Evolutionary conservation across 2,888 invertebrate species (phyloP), one percentile per base, ranked within the genome.

Genomic region (Chaetogeoica ovagalla): DNA sequence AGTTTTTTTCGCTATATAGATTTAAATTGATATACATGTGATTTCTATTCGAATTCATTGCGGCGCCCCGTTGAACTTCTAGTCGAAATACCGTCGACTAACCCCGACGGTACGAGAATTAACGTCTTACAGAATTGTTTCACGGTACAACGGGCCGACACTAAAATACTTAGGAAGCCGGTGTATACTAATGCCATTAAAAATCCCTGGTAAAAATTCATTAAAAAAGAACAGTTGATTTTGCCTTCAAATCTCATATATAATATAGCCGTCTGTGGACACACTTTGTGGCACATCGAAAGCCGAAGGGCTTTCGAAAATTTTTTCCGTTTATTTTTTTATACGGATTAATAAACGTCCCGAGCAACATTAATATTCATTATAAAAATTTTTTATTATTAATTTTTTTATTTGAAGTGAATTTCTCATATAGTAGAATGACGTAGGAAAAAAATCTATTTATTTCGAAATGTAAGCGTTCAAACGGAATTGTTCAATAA

Each of bases 201-300:
- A 65, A 65, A 55, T 62, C n/a, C 39, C 17, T 9, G 13, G 21
- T 55, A 21, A 65, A 74, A 74, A 65, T 65, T 65, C 55, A 65
- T 65, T 74, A 65, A 74, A 74, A 74, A 19, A 3, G 9, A 39
- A 39, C 21, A 6, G 55, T 74, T 74, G 19, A 65, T 74, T 65
- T 57, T 2, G 39, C 19, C 55, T 55, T 30, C 30, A 55, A 55
- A 55, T 19, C 55, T 19, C 19, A 0, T 17, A 17, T 19, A 55
- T 17, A 19, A 55, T 43, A 55, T 55, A 7, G 19, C 48, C 48
- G 13, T 48, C 48, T 13, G 11, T 3, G 13, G 15, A 48, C 48
- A 48, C 13, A 11, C 11, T 48, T 48, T 15, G 15, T 48, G 13
- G 48, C 13, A 48, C 13, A 15, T 48, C 48, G 11, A 11, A 48